Evolutionary conservation across 1,140 invertebrate species (phyloP).

Genomic region (Euura saliciscinereae): DNA sequence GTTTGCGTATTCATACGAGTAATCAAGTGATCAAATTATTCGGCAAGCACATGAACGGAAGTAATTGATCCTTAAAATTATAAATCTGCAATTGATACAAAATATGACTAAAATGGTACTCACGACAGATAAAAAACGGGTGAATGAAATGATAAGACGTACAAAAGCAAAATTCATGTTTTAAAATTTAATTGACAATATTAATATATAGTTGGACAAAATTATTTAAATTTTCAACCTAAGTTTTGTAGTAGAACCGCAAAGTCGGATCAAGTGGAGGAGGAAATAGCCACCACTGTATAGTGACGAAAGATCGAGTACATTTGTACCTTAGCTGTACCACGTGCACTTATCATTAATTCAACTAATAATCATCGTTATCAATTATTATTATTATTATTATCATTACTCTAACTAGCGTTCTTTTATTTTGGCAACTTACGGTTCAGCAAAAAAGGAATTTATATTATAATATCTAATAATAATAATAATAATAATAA

Average conservation of each 20-base stretch:
- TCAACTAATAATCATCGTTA: conserved; percentile 30
- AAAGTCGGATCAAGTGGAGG: conserved; percentile 36
- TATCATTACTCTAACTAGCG: conserved; percentile 48
- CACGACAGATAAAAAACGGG: not conserved
- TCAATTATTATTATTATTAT: conserved; percentile 19
- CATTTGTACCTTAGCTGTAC: conserved; percentile 31
- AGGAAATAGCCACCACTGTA: conserved; percentile 21
- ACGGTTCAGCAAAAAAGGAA: conserved; percentile 48
- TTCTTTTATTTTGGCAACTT: conserved; percentile 56
- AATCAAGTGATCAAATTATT: too few relatives aligned
- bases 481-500: conserved; percentile 10
- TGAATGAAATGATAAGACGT: not conserved
- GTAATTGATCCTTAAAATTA: too few relatives aligned
- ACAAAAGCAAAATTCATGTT: conserved; percentile 29
- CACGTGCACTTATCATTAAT: conserved; percentile 36
- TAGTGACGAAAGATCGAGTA: conserved; percentile 28
- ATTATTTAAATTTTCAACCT: conserved; percentile 39
- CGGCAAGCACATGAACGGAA: too few relatives aligned
- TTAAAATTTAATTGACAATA: conserved; percentile 55
- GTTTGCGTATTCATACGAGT: too few relatives aligned
- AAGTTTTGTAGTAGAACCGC: conserved; percentile 44
- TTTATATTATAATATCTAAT: conserved; percentile 19
- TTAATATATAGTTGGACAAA: conserved; percentile 46
- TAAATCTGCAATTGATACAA: too few relatives aligned
- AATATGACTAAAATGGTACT: not conserved